These are phyloP conservation scores for Euphydryas editha DNA, from an alignment of 2,888 invertebrate genomes.

Conservation along the genomic window DNA sequence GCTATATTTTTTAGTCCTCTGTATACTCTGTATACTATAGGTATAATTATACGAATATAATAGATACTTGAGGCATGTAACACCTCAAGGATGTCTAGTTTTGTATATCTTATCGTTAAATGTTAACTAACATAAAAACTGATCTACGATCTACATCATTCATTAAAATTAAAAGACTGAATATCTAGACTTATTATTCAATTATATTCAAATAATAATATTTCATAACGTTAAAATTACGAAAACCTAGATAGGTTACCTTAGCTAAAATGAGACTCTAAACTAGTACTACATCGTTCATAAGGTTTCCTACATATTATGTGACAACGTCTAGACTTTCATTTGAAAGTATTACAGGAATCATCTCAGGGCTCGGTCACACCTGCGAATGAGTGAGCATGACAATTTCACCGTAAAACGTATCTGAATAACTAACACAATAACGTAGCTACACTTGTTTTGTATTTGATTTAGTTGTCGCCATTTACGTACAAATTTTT, in stretches of 20 bases:
- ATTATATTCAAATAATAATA: neutral
- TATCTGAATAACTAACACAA: neutral
- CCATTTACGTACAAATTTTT: too few species aligned
- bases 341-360: slow-evolving; percentile 6
- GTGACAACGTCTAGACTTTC: slow-evolving; percentile 12
- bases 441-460: neutral
- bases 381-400: neutral
- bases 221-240: neutral
- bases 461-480: too few species aligned
- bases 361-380: neutral
- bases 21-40: too few species aligned
- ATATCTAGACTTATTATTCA: neutral
- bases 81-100: too few species aligned
- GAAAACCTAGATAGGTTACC: slow-evolving; percentile 4
- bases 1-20: too few species aligned
- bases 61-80: too few species aligned
- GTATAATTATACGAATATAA: too few species aligned
- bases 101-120: too few species aligned
- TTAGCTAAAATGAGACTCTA: slow-evolving; percentile 17
- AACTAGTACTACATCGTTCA: slow-evolving; percentile 4
- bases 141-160: too few species aligned
- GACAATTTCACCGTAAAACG: neutral
- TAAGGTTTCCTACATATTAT: slow-evolving; percentile 11
- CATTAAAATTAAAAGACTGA: neutral
- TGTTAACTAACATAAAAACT: too few species aligned